Base-by-base conservation (phyloP, 1,140 invertebrate genomes). In the Leptinotarsa lineolata region DNA sequence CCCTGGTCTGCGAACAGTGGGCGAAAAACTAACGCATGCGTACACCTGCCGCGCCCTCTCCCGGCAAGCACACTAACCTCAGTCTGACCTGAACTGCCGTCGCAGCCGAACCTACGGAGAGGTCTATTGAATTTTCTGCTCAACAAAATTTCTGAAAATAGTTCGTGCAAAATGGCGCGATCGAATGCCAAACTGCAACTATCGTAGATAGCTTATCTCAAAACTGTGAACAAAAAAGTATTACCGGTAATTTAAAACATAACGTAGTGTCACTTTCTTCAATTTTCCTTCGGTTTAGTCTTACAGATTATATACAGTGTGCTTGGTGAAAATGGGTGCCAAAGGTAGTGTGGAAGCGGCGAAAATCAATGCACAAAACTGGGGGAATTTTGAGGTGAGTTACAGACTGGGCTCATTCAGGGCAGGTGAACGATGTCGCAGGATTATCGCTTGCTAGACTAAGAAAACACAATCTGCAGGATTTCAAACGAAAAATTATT, bases 291-390 rank as follows among this genome's bases (percentile, higher is more conserved):
- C 58, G 16, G 18, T 64, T 58, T 54, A 30, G 59, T 46, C 18
- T 60, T 68, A 54, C 6, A 67, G 61, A 76, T 71, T 63, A 61
- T 63, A 63, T 68, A 67, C 67, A 75, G 39, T 67, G 69, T 69
- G 61, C 64, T 58, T 63, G 60, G 21, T 72, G 64, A 72, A 74
- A 63, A 90, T 91, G 90, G 90, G 90, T 87, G 90, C 90, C 83
- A 91, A 91, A 88, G 89, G 90, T 83, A 91, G 90, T 87, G 90
- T 91, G 82, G 90, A 91, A 85, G 88, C 88, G 82, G 89, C 89
- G 84, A 91, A 91, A 88, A 88, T 90, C 86, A 90, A 90, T 86
- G 87, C 89, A 85, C 89, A 91, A 88, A 90, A 90, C 87, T 91
- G 90, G 90, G 90, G 89, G 85, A 90, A 90, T 87, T 85, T 91